phyloP scores from a whole-genome alignment of 1,140 invertebrate species.

The Xylocopa sonorina region DNA sequence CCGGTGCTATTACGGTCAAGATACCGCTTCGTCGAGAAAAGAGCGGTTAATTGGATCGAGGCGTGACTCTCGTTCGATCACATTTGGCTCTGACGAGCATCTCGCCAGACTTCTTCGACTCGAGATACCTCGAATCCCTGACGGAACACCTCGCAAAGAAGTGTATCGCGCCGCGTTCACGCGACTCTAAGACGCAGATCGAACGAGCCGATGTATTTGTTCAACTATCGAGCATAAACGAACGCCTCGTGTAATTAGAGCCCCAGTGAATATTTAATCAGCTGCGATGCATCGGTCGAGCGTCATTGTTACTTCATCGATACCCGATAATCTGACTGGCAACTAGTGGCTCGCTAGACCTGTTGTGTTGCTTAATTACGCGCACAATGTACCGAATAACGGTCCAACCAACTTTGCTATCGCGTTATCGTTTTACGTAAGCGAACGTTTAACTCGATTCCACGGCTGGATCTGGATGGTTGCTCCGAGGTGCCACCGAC shows the following conservation, averaged over 20 bases:
- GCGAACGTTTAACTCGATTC: slow-evolving; percentile 23
- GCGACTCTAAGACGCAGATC: neutral
- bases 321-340: slow-evolving; percentile 2
- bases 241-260: neutral
- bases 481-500: slow-evolving; percentile 1
- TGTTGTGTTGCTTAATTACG: neutral
- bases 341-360: neutral
- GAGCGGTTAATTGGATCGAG: slow-evolving; percentile 50
- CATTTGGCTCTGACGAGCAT: slow-evolving; percentile 15
- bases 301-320: slow-evolving; percentile 13
- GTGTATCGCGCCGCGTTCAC: neutral
- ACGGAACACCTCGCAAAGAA: neutral
- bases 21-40: slow-evolving; percentile 18
- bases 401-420: neutral
- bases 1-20: slow-evolving; percentile 34
- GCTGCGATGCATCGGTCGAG: neutral
- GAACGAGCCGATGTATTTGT: neutral
- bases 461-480: neutral
- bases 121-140: neutral
- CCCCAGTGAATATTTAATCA: slow-evolving; percentile 3
- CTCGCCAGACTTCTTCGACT: neutral
- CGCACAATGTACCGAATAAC: neutral
- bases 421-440: slow-evolving; percentile 49
- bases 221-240: neutral
- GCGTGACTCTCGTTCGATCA: slow-evolving; percentile 35